Conservation (phyloP, 2,797 vertebrate species). For the Chloroceryle amazona region DNA sequence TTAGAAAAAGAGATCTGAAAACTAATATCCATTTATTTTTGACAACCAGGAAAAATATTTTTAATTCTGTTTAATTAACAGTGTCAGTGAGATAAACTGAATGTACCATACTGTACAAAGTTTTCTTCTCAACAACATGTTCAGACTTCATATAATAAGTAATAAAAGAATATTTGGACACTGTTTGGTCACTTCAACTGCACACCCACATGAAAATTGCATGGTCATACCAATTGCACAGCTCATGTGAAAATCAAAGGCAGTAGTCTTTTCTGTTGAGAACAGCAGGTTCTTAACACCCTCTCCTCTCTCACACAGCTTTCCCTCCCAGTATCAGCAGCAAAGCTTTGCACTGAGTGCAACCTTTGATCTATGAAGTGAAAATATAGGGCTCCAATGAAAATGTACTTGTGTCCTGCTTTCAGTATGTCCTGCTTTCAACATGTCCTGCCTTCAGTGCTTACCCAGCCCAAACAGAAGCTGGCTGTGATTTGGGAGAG, state of each 20-base stretch:
- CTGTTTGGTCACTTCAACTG: neutral
- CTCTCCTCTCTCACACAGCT: neutral
- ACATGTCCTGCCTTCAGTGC: accelerated
- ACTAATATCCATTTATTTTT: neutral
- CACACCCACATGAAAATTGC: too few species aligned
- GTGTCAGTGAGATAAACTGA: neutral
- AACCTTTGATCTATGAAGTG: neutral
- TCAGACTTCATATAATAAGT: neutral
- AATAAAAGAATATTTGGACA: accelerated
- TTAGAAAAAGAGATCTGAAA: neutral
- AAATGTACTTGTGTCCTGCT: accelerated
- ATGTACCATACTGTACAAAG: accelerated
- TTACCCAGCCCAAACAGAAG: neutral
- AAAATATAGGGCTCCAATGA: accelerated
- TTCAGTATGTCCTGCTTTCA: neutral
- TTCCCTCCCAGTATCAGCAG: neutral
- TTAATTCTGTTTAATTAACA: neutral
- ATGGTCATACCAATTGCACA: too few species aligned
- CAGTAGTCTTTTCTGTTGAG: neutral
- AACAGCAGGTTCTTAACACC: neutral
- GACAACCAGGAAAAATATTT: neutral
- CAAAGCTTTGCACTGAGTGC: neutral
- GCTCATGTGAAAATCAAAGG: neutral
- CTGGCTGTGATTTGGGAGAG: neutral
- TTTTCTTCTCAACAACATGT: neutral